Percentiles rank a stretch among this genome's conserved stretches.
These are phyloP conservation scores for Nasonia vitripennis DNA, from an alignment of 1,140 invertebrate species.

Conservation along the genomic window DNA sequence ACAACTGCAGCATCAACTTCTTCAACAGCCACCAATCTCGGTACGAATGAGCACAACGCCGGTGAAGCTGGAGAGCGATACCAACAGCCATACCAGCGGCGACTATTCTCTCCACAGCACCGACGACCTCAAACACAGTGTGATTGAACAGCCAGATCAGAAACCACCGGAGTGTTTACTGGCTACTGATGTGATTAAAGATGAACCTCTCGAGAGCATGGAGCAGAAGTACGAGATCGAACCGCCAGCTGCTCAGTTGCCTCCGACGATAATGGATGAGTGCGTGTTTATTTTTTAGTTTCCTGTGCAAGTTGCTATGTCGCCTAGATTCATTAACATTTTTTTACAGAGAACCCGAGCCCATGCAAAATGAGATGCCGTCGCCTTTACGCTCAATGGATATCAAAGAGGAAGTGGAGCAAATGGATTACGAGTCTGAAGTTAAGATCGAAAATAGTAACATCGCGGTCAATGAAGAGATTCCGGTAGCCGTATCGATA, in stretches of 20 bases:
- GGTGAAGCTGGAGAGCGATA: constrained; percentile 68
- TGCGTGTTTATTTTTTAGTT: not conserved
- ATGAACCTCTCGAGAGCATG: constrained; percentile 27
- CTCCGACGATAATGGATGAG: constrained; percentile 48
- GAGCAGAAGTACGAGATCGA: constrained; percentile 45
- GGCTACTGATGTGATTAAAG: not conserved
- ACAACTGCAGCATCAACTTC: constrained; percentile 4
- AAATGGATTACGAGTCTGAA: constrained; percentile 62
- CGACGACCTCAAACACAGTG: constrained; percentile 66
- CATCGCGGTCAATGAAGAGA: constrained; percentile 5
- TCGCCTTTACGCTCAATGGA: constrained; percentile 55
- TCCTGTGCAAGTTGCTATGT: not conserved
- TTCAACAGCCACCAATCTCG: constrained; percentile 41
- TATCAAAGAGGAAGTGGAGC: constrained; percentile 71
- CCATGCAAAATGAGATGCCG: constrained; percentile 55
- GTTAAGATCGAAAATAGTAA: constrained; percentile 26
- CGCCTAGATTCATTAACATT: not conserved
- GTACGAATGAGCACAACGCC: constrained; percentile 59
- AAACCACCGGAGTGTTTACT: constrained; percentile 44
- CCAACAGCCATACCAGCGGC: constrained; percentile 52
- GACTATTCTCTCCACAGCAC: constrained; percentile 66
- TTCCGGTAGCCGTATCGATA: constrained; percentile 48
- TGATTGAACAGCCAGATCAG: constrained; percentile 39
- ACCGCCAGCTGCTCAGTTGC: constrained; percentile 40
- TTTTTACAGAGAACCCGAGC: constrained; percentile 59